These are phyloP conservation scores for Silurus meridionalis DNA, from an alignment of 2,113 vertebrate genomes.

Conservation along the genomic window DNA sequence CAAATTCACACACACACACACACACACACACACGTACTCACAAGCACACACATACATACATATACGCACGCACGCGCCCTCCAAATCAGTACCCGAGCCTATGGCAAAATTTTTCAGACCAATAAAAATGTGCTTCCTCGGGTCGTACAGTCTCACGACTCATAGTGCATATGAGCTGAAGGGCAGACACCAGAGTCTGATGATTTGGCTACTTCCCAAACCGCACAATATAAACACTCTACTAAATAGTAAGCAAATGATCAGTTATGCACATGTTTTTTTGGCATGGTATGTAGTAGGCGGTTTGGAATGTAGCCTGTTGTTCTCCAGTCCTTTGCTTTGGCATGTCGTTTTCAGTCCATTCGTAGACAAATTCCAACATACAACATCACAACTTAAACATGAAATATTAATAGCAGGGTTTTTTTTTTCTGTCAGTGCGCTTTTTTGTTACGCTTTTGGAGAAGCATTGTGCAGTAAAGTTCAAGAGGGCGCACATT, in stretches of 20 bases:
- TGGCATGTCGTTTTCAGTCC: conserved; percentile 55
- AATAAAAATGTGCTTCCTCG: conserved; percentile 57
- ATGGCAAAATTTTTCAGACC: conserved; percentile 48
- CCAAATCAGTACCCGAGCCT: conserved; percentile 61
- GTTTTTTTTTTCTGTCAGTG: neutral
- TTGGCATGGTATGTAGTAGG: neutral
- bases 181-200: conserved; percentile 61
- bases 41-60: neutral
- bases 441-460: conserved; percentile 11
- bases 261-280: neutral
- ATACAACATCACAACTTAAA: conserved; percentile 12
- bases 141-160: conserved; percentile 51
- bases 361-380: conserved; percentile 34
- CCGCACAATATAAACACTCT: neutral
- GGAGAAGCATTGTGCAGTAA: conserved; percentile 45
- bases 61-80: conserved; percentile 43
- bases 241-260: conserved; percentile 10
- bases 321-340: conserved; percentile 63
- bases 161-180: conserved; percentile 64
- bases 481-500: neutral
- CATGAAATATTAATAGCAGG: neutral
- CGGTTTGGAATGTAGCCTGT: conserved; percentile 23
- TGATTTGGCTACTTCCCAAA: conserved; percentile 27
- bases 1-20: neutral
- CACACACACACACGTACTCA: neutral